Evolutionary conservation across 1,140 invertebrate species (phyloP).

Genomic region (Dufourea novaeangliae): DNA sequence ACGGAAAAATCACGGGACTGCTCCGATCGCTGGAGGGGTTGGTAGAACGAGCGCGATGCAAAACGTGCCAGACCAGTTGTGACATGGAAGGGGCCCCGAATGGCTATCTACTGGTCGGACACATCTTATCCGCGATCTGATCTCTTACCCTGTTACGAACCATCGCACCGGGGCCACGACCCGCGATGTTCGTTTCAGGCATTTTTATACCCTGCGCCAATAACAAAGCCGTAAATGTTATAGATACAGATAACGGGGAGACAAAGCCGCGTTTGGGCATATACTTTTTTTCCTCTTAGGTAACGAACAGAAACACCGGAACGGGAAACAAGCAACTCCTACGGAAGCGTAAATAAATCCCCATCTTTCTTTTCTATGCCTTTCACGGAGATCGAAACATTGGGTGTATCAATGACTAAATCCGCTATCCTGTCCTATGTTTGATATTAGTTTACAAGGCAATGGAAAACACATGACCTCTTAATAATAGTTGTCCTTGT

Average conservation of each 20-base stretch:
- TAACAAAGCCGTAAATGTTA: slow-evolving; percentile 51
- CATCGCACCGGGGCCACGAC: slow-evolving; percentile 68
- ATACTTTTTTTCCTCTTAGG: neutral
- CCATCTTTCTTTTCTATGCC: too few species aligned
- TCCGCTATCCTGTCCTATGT: too few species aligned
- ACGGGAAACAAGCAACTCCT: neutral
- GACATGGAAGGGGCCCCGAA: slow-evolving; percentile 67
- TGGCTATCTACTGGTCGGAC: slow-evolving; percentile 73
- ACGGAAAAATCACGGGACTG: slow-evolving; percentile 39
- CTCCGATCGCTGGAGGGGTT: slow-evolving; percentile 34
- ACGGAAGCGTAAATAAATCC: too few species aligned
- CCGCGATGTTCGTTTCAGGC: slow-evolving; percentile 58
- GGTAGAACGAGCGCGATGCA: slow-evolving; percentile 44
- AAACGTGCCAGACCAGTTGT: slow-evolving; percentile 64
- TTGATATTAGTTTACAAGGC: too few species aligned
- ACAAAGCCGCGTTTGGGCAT: slow-evolving; percentile 4
- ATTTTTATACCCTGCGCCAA: slow-evolving; percentile 57
- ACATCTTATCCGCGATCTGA: slow-evolving; percentile 76
- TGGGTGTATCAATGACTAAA: too few species aligned
- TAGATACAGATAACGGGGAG: slow-evolving; percentile 39
- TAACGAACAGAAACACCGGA: neutral
- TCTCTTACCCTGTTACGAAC: slow-evolving; percentile 73
- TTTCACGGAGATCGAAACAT: too few species aligned
- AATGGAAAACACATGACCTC: too few species aligned
- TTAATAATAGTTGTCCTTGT: too few species aligned